These are phyloP conservation scores for Trachelus tabidus DNA, from an alignment of 2,888 invertebrate species.

Conservation along the genomic window DNA sequence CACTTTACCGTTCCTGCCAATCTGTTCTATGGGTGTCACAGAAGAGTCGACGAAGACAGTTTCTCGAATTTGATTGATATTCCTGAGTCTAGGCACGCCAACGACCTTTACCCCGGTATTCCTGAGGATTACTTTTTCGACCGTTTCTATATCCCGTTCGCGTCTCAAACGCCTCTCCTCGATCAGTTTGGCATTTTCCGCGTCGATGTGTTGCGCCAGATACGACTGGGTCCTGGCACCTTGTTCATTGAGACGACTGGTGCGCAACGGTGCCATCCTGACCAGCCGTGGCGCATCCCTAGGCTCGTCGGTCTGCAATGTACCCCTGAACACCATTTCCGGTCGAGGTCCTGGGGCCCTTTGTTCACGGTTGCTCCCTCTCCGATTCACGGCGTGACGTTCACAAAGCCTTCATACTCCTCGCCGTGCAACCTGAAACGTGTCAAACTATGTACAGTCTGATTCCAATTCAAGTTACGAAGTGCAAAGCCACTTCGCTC, in stretches of 20 bases:
- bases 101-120: slow-evolving; percentile 47
- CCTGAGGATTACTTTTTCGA: slow-evolving; percentile 47
- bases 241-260: slow-evolving; percentile 35
- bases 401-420: too few species aligned
- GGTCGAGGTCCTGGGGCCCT: neutral
- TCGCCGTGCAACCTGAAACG: too few species aligned
- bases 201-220: slow-evolving; percentile 29
- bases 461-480: too few species aligned
- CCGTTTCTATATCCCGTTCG: slow-evolving; percentile 48
- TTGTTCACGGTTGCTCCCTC: too few species aligned
- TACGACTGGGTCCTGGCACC: neutral
- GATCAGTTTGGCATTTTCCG: slow-evolving; percentile 43
- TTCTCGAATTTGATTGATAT: slow-evolving; percentile 54
- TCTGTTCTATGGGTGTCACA: slow-evolving; percentile 33
- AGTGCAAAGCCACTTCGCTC: too few species aligned
- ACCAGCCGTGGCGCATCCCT: slow-evolving; percentile 54
- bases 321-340: slow-evolving; percentile 57
- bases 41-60: slow-evolving; percentile 45
- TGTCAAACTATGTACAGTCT: too few species aligned
- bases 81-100: slow-evolving; percentile 48
- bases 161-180: slow-evolving; percentile 47
- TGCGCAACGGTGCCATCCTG: slow-evolving; percentile 53
- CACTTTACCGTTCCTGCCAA: slow-evolving; percentile 23
- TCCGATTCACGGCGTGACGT: too few species aligned
- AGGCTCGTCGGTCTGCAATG: slow-evolving; percentile 56